phyloP scores from a whole-genome alignment of 2,797 vertebrate genomes.

The Myripristis jacobus region DNA sequence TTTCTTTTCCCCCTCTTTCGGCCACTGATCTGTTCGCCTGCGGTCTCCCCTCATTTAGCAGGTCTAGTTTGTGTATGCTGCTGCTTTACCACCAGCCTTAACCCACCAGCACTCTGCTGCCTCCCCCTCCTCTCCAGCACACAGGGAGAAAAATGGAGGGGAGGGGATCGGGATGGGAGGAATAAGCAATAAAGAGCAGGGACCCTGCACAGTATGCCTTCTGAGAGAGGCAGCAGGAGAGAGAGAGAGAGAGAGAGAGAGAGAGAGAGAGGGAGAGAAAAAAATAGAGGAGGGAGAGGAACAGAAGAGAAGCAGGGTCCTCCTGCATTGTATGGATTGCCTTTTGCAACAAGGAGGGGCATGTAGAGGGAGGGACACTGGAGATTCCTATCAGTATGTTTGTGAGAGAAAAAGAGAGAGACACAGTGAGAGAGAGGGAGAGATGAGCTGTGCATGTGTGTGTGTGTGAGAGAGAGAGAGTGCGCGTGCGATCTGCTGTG shows the following conservation, averaged over 20 bases:
- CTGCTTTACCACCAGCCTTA: conserved; percentile 68
- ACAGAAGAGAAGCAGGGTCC: conserved; percentile 50
- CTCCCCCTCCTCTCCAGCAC: conserved; percentile 55
- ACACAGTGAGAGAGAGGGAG: conserved; percentile 48
- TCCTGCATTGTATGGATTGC: conserved; percentile 70
- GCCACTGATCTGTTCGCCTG: conserved; percentile 41
- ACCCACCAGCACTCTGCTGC: conserved; percentile 42
- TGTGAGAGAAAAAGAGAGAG: conserved; percentile 51
- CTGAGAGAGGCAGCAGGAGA: conserved; percentile 57
- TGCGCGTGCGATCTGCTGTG: conserved; percentile 26
- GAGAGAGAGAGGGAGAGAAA: conserved; percentile 37
- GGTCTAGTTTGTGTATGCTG: conserved; percentile 54
- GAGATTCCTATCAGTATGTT: conserved; percentile 53
- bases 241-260: conserved; percentile 13
- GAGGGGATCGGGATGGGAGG: conserved; percentile 66
- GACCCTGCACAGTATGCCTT: conserved; percentile 69
- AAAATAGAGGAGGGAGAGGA: conserved; percentile 35
- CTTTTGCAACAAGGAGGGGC: conserved; percentile 76
- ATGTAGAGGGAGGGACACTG: conserved; percentile 58
- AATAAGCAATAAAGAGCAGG: conserved; percentile 78
- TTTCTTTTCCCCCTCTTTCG: conserved; percentile 25
- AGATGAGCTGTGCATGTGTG: conserved; percentile 32
- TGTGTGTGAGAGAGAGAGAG: conserved; percentile 18
- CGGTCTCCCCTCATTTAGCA: conserved; percentile 50
- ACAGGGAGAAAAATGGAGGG: conserved; percentile 62